Evolutionary conservation across 2,888 invertebrate species (phyloP), one percentile per base, ranked within the genome.

Genomic region (Trichogramma dendrolimi): DNA sequence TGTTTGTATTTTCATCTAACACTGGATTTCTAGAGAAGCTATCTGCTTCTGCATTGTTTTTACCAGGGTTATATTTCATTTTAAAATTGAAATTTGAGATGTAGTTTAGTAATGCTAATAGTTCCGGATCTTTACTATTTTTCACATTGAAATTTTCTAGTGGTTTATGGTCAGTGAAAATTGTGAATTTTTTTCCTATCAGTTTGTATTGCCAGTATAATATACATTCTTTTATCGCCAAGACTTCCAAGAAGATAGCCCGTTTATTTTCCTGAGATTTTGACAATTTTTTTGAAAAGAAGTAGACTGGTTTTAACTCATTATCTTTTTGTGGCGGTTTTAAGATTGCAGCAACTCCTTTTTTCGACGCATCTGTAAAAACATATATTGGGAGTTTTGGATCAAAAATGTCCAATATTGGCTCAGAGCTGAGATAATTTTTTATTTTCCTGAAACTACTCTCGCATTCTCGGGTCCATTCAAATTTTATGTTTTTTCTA

Each of bases 351-450:
- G 69, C 71, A 0, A 71, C 27, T 11, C 70, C 71, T 58, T 67
- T 48, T 46, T 68, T 52, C 43, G 67, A 67, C n/a, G 69, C 72
- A 59, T 74, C 72, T 38, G 72, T 72, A 44, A 67, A 69, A 8
- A 74, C 69, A 8, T 66, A 51, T n/a, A 70, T 72, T 51, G 67
- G 66, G 39, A 62, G 14, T 8, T 70, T 61, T 58, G 65, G 66
- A 51, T 71, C 70, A 60, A 67, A 74, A 48, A 74, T 71, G 48
- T 61, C 63, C 60, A 73, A 57, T 27, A 70, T 57, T 41, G 72
- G 71, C 66, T 68, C 40, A 7, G 67, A 63, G 44, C 72, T 71
- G 38, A 72, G 55, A 46, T n/a, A n/a, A n/a, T 10, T 59, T 49
- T 67, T 71, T 71, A 48, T 69, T 66, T 58, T 58, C 46, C 8